These are phyloP conservation scores for Sternotherus odoratus DNA, from an alignment of 2,797 vertebrate species.

Conservation along the genomic window DNA sequence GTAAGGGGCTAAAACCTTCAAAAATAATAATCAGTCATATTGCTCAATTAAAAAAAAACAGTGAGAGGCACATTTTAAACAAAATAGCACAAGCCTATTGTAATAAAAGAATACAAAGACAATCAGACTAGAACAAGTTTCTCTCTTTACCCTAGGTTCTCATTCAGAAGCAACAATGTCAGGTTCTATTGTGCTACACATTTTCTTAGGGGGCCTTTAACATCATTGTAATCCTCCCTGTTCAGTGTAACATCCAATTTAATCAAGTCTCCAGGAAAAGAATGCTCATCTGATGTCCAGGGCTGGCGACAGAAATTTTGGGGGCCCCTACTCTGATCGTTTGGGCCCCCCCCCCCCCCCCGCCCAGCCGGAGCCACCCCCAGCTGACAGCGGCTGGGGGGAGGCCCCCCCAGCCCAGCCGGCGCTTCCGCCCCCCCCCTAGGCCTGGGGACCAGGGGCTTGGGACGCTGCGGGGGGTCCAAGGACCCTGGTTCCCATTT, in stretches of 20 bases:
- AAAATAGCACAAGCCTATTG: background rate
- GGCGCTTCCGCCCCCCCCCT: too few relatives aligned
- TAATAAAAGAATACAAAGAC: slow-evolving; percentile 8
- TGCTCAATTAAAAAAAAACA: slow-evolving; percentile 10
- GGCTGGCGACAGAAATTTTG: too few relatives aligned
- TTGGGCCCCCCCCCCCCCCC: too few relatives aligned
- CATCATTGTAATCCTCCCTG: slow-evolving; percentile 23
- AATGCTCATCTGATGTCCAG: slow-evolving; percentile 56
- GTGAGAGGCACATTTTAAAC: slow-evolving; percentile 18
- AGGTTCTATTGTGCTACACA: slow-evolving; percentile 15
- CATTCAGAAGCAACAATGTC: background rate
- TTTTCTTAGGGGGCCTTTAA: slow-evolving; percentile 40
- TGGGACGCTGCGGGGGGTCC: too few relatives aligned
- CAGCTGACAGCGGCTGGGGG: too few relatives aligned
- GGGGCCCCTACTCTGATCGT: too few relatives aligned
- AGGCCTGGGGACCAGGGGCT: too few relatives aligned
- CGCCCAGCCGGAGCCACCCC: too few relatives aligned
- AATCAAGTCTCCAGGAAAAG: slow-evolving; percentile 38
- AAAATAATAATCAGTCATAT: background rate
- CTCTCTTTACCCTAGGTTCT: slow-evolving; percentile 28
- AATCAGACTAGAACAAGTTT: background rate
- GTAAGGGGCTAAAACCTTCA: slow-evolving; percentile 17
- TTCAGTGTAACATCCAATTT: slow-evolving; percentile 30
- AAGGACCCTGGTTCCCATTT: too few relatives aligned
- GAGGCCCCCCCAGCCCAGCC: too few relatives aligned